phyloP scores from a whole-genome alignment of 2,888 invertebrate species.

The Netelia virgata region DNA sequence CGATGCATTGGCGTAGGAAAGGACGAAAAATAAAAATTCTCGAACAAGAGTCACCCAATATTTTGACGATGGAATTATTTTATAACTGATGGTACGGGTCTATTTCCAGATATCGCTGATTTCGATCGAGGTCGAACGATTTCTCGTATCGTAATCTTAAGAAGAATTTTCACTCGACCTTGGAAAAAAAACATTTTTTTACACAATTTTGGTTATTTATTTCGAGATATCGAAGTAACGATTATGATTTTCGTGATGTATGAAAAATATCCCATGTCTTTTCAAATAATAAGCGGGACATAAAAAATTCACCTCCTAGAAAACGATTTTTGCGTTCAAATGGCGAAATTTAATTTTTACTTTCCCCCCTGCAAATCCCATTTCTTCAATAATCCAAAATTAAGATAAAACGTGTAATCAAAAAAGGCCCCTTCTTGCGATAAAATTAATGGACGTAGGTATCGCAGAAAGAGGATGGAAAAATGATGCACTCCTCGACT shows the following conservation, averaged over 20 bases:
- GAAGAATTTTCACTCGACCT: constrained; percentile 17
- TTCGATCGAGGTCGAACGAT: not conserved
- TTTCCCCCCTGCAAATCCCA: too few species aligned
- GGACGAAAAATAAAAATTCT: constrained; percentile 23
- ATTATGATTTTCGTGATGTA: too few species aligned
- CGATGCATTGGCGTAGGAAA: constrained; percentile 54
- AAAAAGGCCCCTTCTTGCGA: too few species aligned
- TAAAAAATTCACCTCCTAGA: not conserved
- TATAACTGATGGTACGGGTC: not conserved
- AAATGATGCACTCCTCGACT: constrained; percentile 11
- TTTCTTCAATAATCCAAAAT: too few species aligned
- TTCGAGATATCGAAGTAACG: too few species aligned
- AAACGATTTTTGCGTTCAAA: too few species aligned
- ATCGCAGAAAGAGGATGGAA: not conserved
- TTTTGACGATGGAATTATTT: constrained; percentile 12
- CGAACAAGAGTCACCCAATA: not conserved
- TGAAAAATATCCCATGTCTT: too few species aligned
- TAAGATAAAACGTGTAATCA: too few species aligned
- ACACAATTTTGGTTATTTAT: too few species aligned
- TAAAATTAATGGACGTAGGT: too few species aligned
- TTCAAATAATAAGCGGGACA: not conserved
- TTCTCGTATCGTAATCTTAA: constrained; percentile 14
- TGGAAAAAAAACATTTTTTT: not conserved
- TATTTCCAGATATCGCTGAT: not conserved
- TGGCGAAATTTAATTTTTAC: too few species aligned